Conservation (phyloP, 2,888 invertebrate genomes). For the Eupithecia inturbata region DNA sequence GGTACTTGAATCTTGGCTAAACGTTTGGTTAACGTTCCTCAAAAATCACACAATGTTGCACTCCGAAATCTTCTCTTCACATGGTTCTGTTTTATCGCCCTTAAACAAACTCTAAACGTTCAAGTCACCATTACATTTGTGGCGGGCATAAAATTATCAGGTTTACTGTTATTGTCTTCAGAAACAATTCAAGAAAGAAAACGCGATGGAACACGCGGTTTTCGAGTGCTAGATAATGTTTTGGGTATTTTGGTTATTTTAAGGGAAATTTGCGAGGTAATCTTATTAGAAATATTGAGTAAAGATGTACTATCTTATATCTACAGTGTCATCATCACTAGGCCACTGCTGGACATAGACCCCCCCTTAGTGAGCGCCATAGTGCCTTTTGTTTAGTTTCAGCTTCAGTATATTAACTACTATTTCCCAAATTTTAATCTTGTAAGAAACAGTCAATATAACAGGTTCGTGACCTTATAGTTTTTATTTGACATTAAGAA, state of each 20-base stretch:
- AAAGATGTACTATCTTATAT: background rate
- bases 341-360: background rate
- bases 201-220: slow-evolving; percentile 30
- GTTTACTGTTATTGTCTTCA: slow-evolving; percentile 64
- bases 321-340: background rate
- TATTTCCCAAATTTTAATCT: background rate
- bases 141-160: slow-evolving; percentile 63
- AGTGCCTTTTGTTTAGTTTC: background rate
- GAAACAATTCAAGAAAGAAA: slow-evolving; percentile 53
- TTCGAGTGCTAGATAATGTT: slow-evolving; percentile 26
- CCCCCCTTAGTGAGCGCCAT: background rate
- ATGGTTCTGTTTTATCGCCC: slow-evolving; percentile 49
- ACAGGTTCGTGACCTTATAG: background rate
- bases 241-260: slow-evolving; percentile 31
- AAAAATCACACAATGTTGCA: background rate
- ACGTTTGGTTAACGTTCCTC: slow-evolving; percentile 2
- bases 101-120: slow-evolving; percentile 60
- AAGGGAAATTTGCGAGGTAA: slow-evolving; percentile 6
- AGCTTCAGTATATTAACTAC: background rate
- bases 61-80: slow-evolving; percentile 6
- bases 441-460: background rate
- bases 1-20: background rate
- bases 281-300: background rate
- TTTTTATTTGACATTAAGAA: background rate
- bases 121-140: slow-evolving; percentile 55